These are phyloP conservation scores for Patiria pectinifera DNA, from an alignment of 53 echinoderm and acorn worm genomes.

Conservation along the genomic window DNA sequence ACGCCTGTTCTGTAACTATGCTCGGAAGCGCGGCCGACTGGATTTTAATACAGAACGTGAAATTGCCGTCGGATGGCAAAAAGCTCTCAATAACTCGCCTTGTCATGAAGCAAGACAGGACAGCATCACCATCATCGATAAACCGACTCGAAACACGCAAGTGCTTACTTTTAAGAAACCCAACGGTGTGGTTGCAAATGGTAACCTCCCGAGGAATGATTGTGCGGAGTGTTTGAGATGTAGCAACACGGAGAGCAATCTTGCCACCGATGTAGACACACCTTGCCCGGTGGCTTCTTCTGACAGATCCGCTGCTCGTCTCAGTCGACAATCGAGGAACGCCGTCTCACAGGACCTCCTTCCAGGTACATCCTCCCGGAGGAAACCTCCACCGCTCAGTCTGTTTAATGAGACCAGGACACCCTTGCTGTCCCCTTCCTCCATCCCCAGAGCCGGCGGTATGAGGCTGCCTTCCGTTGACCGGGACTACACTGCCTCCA, in stretches of 20 bases:
- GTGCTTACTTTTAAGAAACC: conserved; percentile 47
- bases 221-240: background rate
- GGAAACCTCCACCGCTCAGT: conserved; percentile 42
- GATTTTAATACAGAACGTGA: conserved; percentile 1
- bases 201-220: background rate
- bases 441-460: background rate
- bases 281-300: background rate
- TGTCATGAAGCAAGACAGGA: background rate
- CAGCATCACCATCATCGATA: conserved; percentile 5
- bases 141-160: background rate
- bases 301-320: background rate
- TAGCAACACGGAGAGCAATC: conserved; percentile 4
- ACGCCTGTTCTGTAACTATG: conserved; percentile 20
- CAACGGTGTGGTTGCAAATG: conserved; percentile 19
- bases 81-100: background rate
- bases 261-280: background rate
- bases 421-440: conserved; percentile 24
- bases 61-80: conserved; percentile 45
- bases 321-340: conserved; percentile 9
- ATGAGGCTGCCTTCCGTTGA: conserved; percentile 29
- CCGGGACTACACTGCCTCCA: conserved; percentile 50
- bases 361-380: background rate
- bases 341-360: conserved; percentile 41
- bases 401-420: conserved; percentile 27
- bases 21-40: conserved; percentile 35